Percentiles rank a stretch among this genome's conserved stretches.
Evolutionary conservation across 2,113 vertebrate species (phyloP).

Genomic region (Scomber scombrus): DNA sequence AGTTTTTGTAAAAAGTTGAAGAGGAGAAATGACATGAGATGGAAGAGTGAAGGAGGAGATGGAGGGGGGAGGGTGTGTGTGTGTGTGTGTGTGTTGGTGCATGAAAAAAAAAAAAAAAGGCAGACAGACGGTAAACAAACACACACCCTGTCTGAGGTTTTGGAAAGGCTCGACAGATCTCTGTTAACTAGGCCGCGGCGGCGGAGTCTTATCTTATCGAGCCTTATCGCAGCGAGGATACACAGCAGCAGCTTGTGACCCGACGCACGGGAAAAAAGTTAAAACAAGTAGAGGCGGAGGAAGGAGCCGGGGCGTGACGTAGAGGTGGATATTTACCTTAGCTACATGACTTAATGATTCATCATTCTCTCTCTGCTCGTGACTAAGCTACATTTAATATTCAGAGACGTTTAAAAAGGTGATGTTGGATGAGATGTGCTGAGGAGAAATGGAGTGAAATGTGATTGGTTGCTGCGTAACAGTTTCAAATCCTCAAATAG

Average conservation of each 20-base stretch:
- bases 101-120: constrained; percentile 28
- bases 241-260: constrained; percentile 37
- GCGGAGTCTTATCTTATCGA: constrained; percentile 61
- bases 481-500: background rate
- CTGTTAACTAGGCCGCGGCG: constrained; percentile 20
- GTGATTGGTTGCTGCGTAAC: background rate
- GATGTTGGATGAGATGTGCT: background rate
- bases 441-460: background rate
- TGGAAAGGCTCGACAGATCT: constrained; percentile 62
- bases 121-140: constrained; percentile 78
- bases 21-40: constrained; percentile 16
- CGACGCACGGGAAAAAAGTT: constrained; percentile 8
- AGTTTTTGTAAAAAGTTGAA: constrained; percentile 55
- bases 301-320: background rate
- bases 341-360: constrained; percentile 30
- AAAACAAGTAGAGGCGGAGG: constrained; percentile 21
- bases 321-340: background rate
- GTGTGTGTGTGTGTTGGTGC: constrained; percentile 19
- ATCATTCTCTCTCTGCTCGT: constrained; percentile 28
- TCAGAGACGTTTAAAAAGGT: background rate
- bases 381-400: constrained; percentile 10
- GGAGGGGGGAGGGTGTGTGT: background rate
- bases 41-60: constrained; percentile 6
- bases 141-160: constrained; percentile 74
- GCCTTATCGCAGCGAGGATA: constrained; percentile 39